phyloP scores from a whole-genome alignment of 2,888 invertebrate species.

The Diaprepes abbreviatus region DNA sequence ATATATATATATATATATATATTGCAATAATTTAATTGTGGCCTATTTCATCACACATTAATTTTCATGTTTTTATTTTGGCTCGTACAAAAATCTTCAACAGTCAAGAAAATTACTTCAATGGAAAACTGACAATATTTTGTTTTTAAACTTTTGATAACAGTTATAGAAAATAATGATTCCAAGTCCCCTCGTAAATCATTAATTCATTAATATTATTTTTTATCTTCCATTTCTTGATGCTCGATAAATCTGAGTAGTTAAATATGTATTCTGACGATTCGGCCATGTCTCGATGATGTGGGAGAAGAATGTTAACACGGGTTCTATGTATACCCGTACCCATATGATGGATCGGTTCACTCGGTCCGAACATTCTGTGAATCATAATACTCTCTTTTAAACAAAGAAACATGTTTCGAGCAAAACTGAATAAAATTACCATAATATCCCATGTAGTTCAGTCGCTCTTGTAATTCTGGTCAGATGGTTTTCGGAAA shows the following conservation, averaged over 20 bases:
- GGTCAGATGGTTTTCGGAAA: background rate
- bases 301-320: slow-evolving; percentile 60
- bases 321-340: slow-evolving; percentile 50
- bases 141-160: too few relatives aligned
- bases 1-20: too few relatives aligned
- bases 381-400: slow-evolving; percentile 53
- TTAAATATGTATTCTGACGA: slow-evolving; percentile 40
- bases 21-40: too few relatives aligned
- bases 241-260: slow-evolving; percentile 43
- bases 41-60: too few relatives aligned
- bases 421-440: slow-evolving; percentile 35
- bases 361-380: slow-evolving; percentile 55
- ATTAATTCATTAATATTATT: slow-evolving; percentile 23
- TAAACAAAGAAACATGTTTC: slow-evolving; percentile 56
- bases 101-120: too few relatives aligned
- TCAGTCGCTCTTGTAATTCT: background rate
- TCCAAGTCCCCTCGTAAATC: too few relatives aligned
- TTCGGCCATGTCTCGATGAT: slow-evolving; percentile 44
- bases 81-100: too few relatives aligned
- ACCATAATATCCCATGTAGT: background rate
- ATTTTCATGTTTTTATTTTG: too few relatives aligned
- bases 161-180: too few relatives aligned
- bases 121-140: too few relatives aligned
- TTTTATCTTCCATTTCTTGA: slow-evolving; percentile 20
- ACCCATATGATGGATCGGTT: slow-evolving; percentile 61